Percentiles rank a stretch among this genome's conserved stretches.
Conservation (phyloP, 1,140 invertebrate genomes). For the Trichomalopsis sarcophagae region DNA sequence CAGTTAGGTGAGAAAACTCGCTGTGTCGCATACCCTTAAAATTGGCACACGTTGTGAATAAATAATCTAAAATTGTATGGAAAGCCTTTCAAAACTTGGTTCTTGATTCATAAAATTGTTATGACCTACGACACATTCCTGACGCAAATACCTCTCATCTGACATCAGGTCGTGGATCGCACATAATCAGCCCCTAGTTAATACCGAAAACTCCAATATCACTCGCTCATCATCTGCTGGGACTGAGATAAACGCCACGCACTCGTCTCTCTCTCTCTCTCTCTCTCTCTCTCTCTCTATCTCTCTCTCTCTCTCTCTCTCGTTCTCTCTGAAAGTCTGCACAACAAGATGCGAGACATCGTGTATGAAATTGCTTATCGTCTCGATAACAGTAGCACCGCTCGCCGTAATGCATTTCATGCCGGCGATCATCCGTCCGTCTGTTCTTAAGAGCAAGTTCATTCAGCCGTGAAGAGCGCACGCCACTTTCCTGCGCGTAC, state of each 20-base stretch:
- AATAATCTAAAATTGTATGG: too few relatives aligned
- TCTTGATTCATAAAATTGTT: too few relatives aligned
- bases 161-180: too few relatives aligned
- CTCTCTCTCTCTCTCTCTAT: too few relatives aligned
- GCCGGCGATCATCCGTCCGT: conserved; percentile 56
- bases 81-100: too few relatives aligned
- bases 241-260: conserved; percentile 30
- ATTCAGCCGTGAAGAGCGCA: conserved; percentile 34
- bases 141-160: neutral
- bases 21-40: too few relatives aligned
- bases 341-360: conserved; percentile 13
- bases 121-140: neutral
- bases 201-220: conserved; percentile 12
- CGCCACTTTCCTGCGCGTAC: conserved; percentile 57
- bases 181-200: neutral
- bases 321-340: too few relatives aligned
- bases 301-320: too few relatives aligned
- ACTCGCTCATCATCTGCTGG: conserved; percentile 13
- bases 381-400: neutral
- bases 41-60: too few relatives aligned
- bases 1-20: too few relatives aligned
- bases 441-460: conserved; percentile 45
- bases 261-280: too few relatives aligned
- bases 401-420: conserved; percentile 60
- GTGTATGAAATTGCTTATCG: conserved; percentile 50